Evolutionary conservation across 2,888 invertebrate genomes (phyloP).

Genomic region (Notodonta ziczac): DNA sequence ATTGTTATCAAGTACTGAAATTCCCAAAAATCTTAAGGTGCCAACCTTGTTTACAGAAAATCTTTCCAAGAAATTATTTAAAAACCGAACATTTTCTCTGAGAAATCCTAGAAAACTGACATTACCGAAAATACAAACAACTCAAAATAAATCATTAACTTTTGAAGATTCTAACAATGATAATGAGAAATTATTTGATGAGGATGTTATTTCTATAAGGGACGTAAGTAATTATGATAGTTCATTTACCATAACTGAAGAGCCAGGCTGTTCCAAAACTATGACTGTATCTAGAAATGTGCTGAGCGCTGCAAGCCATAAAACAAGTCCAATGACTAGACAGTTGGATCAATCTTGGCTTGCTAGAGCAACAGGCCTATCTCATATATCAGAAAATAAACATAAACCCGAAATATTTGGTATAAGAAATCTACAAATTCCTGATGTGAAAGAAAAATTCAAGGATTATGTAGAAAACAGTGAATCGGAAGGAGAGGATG

Average conservation of each 20-base stretch:
- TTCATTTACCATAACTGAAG: slow-evolving; percentile 19
- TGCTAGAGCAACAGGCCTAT: slow-evolving; percentile 72
- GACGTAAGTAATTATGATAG: background rate
- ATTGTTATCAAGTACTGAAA: slow-evolving; percentile 71
- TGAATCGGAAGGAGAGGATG: slow-evolving; percentile 86
- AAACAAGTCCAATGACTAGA: slow-evolving; percentile 45
- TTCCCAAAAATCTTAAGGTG: slow-evolving; percentile 31
- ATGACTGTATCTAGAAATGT: slow-evolving; percentile 16
- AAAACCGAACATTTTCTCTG: slow-evolving; percentile 87
- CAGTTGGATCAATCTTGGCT: slow-evolving; percentile 75
- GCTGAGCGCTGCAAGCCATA: slow-evolving; percentile 22
- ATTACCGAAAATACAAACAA: slow-evolving; percentile 46
- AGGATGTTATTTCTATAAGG: slow-evolving; percentile 6
- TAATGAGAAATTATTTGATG: background rate
- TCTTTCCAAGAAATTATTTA: slow-evolving; percentile 88
- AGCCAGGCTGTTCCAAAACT: slow-evolving; percentile 14
- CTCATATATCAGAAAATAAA: slow-evolving; percentile 40
- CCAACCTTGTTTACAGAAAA: slow-evolving; percentile 73
- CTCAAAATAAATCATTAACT: slow-evolving; percentile 29
- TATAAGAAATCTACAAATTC: slow-evolving; percentile 60
- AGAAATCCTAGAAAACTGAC: slow-evolving; percentile 90
- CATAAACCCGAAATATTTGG: slow-evolving; percentile 58
- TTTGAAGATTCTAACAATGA: slow-evolving; percentile 2
- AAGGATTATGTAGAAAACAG: slow-evolving; percentile 90
- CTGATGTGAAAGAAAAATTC: slow-evolving; percentile 49